Evolutionary conservation across 2,113 vertebrate genomes (phyloP), one percentile per base, ranked within the genome.

Genomic region (Brachypteracias leptosomus): DNA sequence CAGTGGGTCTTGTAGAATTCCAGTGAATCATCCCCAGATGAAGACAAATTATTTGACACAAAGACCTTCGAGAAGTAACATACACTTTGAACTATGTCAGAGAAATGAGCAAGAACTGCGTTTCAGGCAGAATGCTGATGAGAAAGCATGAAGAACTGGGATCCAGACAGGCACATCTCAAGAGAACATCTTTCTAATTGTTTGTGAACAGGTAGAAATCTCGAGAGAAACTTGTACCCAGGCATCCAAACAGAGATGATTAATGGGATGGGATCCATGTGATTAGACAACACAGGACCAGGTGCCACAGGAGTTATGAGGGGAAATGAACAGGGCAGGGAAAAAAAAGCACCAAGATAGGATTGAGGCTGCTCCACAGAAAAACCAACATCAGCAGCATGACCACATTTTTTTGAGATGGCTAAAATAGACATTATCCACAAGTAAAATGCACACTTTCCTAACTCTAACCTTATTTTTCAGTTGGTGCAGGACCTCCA

Each of bases 1-100:
- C 12, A n/a, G 19, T 5, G 3, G 7, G 4, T 82, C 22, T 63
- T 49, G 40, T 6, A 66, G 31, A 5, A 42, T 46, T 62, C 8
- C 13, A 28, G 13, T 13, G 52, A 77, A 51, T 12, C 0, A 0
- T 6, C 1, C 13, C 13, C 16, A 36, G 12, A 4, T 3, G 22
- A 73, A 83, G 52, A 58, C 5, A 33, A 58, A 66, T 33, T 42
- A 52, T 66, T 62, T 59, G 44, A 49, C 35, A 59, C 11, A 44
- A 77, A 59, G 33, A 52, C 15, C 8, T 78, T 7, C 10, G 7
- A 84, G 29, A 89, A 79, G 9, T 28, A 59, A 49, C 10, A 21
- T 3, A 46, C 6, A 49, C 13, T n/a, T 52, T 17, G 14, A 84
- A 74, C 28, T 22, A 7, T 1, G 2, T 18, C 25, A 71, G 21